Base-by-base conservation (phyloP, 2,113 vertebrate genomes). In the Hyla sarda region DNA sequence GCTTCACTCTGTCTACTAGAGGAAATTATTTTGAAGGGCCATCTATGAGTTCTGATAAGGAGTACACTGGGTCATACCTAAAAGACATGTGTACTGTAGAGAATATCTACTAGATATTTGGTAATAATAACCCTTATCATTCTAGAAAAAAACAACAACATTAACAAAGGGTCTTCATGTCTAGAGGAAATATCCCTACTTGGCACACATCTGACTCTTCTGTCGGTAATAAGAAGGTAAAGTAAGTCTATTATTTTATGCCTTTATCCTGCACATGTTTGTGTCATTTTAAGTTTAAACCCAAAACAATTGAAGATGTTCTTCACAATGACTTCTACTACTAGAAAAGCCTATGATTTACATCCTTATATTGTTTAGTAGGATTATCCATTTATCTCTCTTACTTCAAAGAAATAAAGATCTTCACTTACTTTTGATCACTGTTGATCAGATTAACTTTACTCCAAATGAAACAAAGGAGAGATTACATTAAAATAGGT, bases 221-320 rank as follows among this genome's bases (percentile, higher is more conserved):
- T 12, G 5, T 12, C 12, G 11, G 47, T 87, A 90, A 92, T 89
- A 93, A 92, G 90, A 89, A 90, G 84, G 45, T 79, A 85, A 32
- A 56, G 85, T 91, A 91, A 90, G 91, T 89, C 89, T 91, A 93
- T 91, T 92, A 93, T 92, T 93, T 93, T 92, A 91, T 93, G 91
- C 95, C 92, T 87, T 87, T 88, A 92, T 91, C 88, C 93, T 92
- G 94, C 95, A 96, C 95, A 95, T 97, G 96, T 94, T 95, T 94
- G 95, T 95, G 94, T 93, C 90, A 93, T 95, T 95, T 84, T 95
- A 93, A 92, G 95, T 93, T 95, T 96, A 96, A 96, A 95, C 92
- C 95, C 93, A 94, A 95, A 96, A 95, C 94, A 95, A 94, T 90
- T 95, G 92, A 97, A 97, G 97, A 95, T 95, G 93, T 92, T 92